phyloP scores from a whole-genome alignment of 1,140 invertebrate species.

The Megathymus violae region DNA sequence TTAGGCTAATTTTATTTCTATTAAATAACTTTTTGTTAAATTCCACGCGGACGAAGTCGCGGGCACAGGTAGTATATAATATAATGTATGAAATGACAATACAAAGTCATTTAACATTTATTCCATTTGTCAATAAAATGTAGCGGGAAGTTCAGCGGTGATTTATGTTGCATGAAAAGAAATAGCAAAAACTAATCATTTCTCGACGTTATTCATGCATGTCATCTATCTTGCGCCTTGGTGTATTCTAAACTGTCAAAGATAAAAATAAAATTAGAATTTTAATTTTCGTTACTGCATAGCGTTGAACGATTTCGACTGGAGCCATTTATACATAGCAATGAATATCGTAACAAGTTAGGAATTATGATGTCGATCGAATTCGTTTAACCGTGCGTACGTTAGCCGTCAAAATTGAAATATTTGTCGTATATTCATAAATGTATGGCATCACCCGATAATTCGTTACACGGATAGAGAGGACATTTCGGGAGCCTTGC shows the following conservation, averaged over 20 bases:
- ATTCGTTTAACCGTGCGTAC: conserved; percentile 23
- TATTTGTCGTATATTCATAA: conserved; percentile 31
- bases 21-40: no score
- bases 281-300: conserved; percentile 5
- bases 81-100: no score
- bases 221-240: conserved; percentile 6
- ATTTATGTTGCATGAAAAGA: conserved; percentile 49
- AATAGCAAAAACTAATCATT: conserved; percentile 37
- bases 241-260: not conserved
- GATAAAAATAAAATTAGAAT: not conserved
- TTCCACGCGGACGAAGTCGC: no score
- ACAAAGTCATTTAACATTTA: no score
- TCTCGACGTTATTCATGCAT: conserved; percentile 39
- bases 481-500: conserved; percentile 6
- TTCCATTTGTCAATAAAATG: no score
- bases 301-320: not conserved
- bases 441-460: conserved; percentile 26
- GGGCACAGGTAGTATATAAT: no score
- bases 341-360: conserved; percentile 4
- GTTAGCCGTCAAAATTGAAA: conserved; percentile 23
- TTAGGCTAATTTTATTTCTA: no score
- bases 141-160: conserved; percentile 44
- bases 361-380: conserved; percentile 1
- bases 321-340: not conserved
- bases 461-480: conserved; percentile 9